These are phyloP conservation scores for Unio pictorum DNA, from an alignment of 2,888 invertebrate genomes.

Conservation along the genomic window DNA sequence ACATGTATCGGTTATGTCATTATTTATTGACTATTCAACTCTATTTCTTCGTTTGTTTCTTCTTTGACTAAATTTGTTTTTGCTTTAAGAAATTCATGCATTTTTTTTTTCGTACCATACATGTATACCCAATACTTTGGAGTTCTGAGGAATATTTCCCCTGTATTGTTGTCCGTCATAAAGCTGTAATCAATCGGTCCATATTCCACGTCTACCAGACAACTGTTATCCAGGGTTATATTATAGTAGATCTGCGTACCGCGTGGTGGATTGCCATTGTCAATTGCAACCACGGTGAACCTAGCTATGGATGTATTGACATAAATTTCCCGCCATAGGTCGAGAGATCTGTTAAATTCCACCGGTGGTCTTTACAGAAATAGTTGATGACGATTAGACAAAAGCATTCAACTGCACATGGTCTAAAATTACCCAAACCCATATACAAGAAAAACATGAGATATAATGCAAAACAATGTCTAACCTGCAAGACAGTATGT, in stretches of 20 bases:
- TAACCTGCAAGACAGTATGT: too few species aligned
- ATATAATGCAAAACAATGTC: too few species aligned
- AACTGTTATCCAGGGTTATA: constrained; percentile 45
- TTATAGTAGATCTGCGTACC: constrained; percentile 36
- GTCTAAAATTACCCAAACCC: too few species aligned
- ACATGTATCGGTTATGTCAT: too few species aligned
- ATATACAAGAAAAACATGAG: too few species aligned
- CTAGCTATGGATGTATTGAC: constrained; percentile 28
- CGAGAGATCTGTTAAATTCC: constrained; percentile 13
- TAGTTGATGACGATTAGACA: too few species aligned
- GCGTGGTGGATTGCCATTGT: constrained; percentile 43
- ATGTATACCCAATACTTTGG: constrained; percentile 44
- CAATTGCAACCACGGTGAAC: constrained; percentile 35
- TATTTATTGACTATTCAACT: too few species aligned
- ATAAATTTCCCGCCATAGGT: constrained; percentile 38
- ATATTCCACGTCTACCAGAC: constrained; percentile 40
- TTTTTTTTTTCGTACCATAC: constrained; percentile 29
- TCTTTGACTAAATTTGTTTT: too few species aligned
- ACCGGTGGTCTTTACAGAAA: constrained; percentile 28
- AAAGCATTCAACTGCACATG: not conserved
- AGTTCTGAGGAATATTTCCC: constrained; percentile 35
- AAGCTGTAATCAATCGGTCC: constrained; percentile 27
- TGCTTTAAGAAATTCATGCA: too few species aligned
- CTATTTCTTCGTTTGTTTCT: too few species aligned
- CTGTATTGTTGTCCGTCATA: constrained; percentile 28